Base-by-base conservation (phyloP, 2,797 vertebrate genomes). In the Aratinga solstitialis region DNA sequence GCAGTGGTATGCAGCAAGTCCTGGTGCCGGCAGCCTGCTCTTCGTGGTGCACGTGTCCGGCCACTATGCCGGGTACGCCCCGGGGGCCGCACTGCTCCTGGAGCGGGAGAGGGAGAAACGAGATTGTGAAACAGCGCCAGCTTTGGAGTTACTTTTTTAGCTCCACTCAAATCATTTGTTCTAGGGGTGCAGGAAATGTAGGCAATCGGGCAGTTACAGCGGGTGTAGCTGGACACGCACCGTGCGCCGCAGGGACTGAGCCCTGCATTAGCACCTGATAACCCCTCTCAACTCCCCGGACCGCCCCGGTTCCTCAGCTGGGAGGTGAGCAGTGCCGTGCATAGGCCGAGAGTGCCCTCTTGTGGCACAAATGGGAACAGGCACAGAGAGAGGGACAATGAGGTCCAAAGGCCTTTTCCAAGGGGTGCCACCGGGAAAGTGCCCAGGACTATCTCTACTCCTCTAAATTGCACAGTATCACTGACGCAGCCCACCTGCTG, bases 151-250 rank as follows among this genome's bases (percentile, higher is more conserved):
- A 17, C 7, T 17, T 61, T 59, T 68, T 48, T 10, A 10, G 10
- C 32, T 18, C 7, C 17, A 3, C 23, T 14, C 30, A 8, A 0
- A 13, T 8, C 7, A 2, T 12, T 19, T 19, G 15, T 17, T 6
- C 4, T 1, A 3, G 56, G 42, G 24, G 1, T 3, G 63, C 61
- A 13, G 34, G 13, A 18, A 7, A 16, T 1, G 29, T 6, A 13
- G 38, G 38, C 2, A 50, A 8, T 0, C 3, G 8, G 36, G 0
- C 29, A 2, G 1, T 2, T 0, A 8, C n/a, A 12, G 24, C 24
- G 5, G 17, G 0, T 0, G 40, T 1, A 10, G 32, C 9, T 26
- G 4, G 30, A 4, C 13, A 0, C 1, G 18, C 45, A 0, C 11
- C 13, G 24, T 7, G 10, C 3, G 36, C 43, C 9, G 8, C 47